A percentile compares a stretch with the other conserved stretches of the same genome.
Evolutionary conservation across 2,113 vertebrate species (phyloP).

Genomic region (Tylochromis polylepis): DNA sequence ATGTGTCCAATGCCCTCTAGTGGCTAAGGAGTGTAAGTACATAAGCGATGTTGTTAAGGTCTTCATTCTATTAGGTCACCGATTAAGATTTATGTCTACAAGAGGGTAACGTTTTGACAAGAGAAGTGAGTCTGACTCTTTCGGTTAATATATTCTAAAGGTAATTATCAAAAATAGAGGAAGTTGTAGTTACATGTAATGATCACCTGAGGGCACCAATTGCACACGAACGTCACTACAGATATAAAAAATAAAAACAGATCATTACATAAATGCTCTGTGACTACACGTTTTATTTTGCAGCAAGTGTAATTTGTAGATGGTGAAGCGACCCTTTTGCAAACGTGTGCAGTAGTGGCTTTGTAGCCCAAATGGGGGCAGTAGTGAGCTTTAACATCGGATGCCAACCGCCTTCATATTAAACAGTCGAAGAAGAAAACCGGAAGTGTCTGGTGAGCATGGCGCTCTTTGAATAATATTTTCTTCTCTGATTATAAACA

Average conservation of each 20-base stretch:
- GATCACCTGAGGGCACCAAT: neutral
- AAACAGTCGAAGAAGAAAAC: slow-evolving; percentile 19
- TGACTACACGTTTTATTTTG: neutral
- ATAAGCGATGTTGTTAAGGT: neutral
- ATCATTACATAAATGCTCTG: rapidly evolving
- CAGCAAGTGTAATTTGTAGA: rapidly evolving
- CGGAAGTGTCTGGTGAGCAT: slow-evolving; percentile 47
- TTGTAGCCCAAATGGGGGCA: neutral
- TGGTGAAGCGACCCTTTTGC: neutral
- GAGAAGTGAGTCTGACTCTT: neutral
- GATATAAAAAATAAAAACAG: neutral
- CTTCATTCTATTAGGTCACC: neutral
- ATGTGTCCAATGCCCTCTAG: neutral
- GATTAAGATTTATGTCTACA: neutral
- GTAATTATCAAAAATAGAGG: neutral
- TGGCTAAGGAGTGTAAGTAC: neutral
- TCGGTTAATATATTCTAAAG: neutral
- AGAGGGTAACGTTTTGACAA: neutral
- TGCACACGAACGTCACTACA: neutral
- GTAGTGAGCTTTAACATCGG: neutral
- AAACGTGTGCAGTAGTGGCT: neutral
- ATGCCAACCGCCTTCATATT: rapidly evolving
- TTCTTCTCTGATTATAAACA: neutral
- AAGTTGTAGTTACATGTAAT: neutral
- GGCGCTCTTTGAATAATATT: slow-evolving; percentile 37